Evolutionary conservation across 2,113 vertebrate genomes (phyloP).

Genomic region (Eurypyga helias): DNA sequence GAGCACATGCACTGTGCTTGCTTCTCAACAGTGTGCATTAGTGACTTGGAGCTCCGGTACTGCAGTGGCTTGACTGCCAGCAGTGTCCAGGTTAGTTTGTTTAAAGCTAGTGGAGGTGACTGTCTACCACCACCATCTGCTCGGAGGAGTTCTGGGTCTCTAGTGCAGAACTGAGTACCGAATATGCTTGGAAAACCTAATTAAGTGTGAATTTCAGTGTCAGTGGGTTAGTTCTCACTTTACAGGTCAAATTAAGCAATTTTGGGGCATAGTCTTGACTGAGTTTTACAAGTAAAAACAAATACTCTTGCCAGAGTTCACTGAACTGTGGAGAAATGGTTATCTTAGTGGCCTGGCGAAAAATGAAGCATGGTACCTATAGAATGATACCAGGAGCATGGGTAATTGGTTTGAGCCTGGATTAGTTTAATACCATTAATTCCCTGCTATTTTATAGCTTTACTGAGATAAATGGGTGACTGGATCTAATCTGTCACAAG

Average conservation of each 20-base stretch:
- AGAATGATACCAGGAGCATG: not conserved
- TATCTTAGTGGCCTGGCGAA: not conserved
- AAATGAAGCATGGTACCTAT: not conserved
- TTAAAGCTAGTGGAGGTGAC: not conserved
- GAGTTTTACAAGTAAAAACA: not conserved
- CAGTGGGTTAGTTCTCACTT: not conserved
- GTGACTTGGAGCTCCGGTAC: not conserved
- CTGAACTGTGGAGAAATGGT: not conserved
- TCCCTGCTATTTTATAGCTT: not conserved
- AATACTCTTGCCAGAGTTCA: not conserved
- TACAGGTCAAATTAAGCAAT: not conserved
- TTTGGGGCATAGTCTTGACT: not conserved
- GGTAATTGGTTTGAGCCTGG: not conserved
- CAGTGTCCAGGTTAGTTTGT: not conserved
- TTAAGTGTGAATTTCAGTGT: not conserved
- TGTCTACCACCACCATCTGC: not conserved
- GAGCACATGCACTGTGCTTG: not conserved
- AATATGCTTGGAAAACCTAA: not conserved
- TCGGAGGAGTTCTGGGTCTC: not conserved
- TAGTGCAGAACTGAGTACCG: accelerated
- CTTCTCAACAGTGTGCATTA: not conserved
- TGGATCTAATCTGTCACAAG: not conserved
- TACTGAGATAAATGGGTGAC: not conserved
- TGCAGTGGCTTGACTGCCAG: not conserved
- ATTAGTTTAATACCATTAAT: not conserved